These are phyloP conservation scores for Halcyon smyrnensis DNA, from an alignment of 2,797 vertebrate genomes.

Conservation along the genomic window DNA sequence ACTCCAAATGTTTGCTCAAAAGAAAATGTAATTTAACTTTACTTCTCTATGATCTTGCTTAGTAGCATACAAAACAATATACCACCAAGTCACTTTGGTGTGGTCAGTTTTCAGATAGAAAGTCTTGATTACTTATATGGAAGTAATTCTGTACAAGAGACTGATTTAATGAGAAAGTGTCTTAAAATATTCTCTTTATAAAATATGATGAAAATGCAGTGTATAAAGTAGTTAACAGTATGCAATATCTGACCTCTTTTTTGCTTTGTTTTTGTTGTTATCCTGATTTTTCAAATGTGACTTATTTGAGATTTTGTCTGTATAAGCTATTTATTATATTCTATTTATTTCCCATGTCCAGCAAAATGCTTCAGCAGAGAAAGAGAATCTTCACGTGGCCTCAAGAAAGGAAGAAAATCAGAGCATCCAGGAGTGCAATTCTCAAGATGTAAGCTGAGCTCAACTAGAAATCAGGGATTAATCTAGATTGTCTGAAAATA, in stretches of 20 bases:
- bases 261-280: neutral
- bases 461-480: neutral
- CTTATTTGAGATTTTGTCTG: neutral
- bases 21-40: neutral
- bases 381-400: neutral
- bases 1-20: neutral
- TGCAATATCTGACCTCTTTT: neutral
- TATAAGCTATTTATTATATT: neutral
- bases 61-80: neutral
- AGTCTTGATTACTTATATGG: neutral
- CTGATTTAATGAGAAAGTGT: neutral
- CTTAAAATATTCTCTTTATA: neutral
- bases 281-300: neutral
- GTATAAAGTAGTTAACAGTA: neutral
- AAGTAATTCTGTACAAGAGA: neutral
- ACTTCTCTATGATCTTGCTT: neutral
- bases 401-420: conserved; percentile 62
- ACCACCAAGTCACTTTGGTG: neutral
- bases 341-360: neutral
- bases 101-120: neutral
- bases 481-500: neutral
- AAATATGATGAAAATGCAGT: neutral
- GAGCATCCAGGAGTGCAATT: conserved; percentile 54
- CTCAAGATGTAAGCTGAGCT: conserved; percentile 74
- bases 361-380: conserved; percentile 42